Conservation (phyloP, 2,113 vertebrate genomes). For the Carassius carassius region DNA sequence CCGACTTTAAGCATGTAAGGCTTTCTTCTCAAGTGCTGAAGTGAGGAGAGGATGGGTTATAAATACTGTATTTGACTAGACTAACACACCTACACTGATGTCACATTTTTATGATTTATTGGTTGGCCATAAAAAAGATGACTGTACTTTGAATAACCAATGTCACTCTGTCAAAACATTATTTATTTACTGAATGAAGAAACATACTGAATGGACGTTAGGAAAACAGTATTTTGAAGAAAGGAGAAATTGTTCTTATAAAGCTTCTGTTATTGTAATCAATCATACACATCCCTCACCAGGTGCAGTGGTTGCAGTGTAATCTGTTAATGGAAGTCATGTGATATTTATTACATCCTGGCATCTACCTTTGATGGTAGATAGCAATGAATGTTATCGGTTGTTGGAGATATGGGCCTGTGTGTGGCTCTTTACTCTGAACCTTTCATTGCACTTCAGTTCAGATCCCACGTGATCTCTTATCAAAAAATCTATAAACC, state of each 20-base stretch:
- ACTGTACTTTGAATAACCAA: background rate
- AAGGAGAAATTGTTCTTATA: background rate
- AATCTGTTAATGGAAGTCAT: background rate
- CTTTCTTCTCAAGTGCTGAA: background rate
- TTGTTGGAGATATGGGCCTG: background rate
- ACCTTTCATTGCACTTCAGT: background rate
- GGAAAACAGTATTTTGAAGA: background rate
- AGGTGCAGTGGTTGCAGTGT: too few relatives aligned
- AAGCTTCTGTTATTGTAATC: background rate
- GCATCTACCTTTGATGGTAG: background rate
- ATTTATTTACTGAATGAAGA: background rate
- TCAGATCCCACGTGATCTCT: background rate
- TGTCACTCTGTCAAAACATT: background rate
- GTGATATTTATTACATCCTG: background rate
- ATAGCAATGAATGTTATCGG: conserved; percentile 12
- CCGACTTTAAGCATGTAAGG: background rate
- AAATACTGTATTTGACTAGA: conserved; percentile 22
- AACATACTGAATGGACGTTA: background rate
- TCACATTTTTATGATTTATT: conserved; percentile 11
- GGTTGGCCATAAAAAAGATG: background rate
- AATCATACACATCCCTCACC: background rate
- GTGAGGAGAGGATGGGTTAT: background rate
- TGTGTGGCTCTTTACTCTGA: conserved; percentile 30
- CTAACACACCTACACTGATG: background rate
- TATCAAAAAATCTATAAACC: conserved; percentile 16